Percentiles rank a stretch among this genome's conserved stretches.
Evolutionary conservation across 2,113 vertebrate genomes (phyloP).

Genomic region (Nesogale talazaci): DNA sequence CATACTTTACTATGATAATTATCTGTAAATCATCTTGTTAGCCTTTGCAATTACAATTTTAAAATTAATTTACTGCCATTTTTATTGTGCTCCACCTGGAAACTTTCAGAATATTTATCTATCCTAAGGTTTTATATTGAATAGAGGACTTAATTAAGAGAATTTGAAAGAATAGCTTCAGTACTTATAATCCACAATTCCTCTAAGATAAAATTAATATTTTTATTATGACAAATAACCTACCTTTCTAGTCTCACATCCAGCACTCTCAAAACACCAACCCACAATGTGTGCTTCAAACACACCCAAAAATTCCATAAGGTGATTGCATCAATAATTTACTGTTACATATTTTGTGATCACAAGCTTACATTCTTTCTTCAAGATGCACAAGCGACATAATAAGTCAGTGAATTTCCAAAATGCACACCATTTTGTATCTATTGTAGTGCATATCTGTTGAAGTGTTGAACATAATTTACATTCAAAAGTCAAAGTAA

Average conservation of each 20-base stretch:
- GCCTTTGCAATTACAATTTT: slow-evolving; percentile 78
- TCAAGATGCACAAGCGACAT: no score
- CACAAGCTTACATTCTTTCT: no score
- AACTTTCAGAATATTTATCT: neutral
- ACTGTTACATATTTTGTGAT: no score
- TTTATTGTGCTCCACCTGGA: neutral
- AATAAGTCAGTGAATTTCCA: no score
- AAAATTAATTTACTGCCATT: no score
- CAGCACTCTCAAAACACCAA: neutral
- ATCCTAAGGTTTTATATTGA: neutral
- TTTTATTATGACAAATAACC: neutral
- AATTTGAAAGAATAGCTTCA: neutral
- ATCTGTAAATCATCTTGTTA: slow-evolving; percentile 77
- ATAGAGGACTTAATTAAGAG: neutral
- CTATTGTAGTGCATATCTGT: no score
- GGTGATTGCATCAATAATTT: no score
- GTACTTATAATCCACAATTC: neutral
- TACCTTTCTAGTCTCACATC: neutral
- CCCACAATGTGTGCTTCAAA: neutral
- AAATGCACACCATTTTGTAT: no score
- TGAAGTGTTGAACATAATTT: no score
- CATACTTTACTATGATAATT: slow-evolving; percentile 70
- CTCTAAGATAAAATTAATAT: slow-evolving; percentile 21
- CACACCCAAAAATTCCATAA: neutral
- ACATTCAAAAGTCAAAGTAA: no score